These are phyloP conservation scores for Paratilapia polleni DNA, from an alignment of 2,113 vertebrate species.

Conservation along the genomic window DNA sequence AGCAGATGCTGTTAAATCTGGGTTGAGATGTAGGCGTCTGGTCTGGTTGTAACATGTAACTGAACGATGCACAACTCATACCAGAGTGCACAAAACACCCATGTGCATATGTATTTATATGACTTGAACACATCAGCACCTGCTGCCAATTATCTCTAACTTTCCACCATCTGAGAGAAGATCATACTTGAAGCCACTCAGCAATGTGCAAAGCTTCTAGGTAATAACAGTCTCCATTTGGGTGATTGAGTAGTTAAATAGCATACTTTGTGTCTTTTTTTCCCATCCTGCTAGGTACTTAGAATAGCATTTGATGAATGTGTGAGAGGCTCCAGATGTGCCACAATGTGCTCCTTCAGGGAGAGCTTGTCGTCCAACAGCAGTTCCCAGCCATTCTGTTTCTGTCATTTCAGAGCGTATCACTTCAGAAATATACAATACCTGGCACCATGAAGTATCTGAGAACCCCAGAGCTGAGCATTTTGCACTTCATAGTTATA, in stretches of 20 bases:
- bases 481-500: neutral
- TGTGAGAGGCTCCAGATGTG: conserved; percentile 66
- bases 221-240: conserved; percentile 69
- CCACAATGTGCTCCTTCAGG: conserved; percentile 18
- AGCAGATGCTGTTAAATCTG: conserved; percentile 62
- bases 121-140: conserved; percentile 53
- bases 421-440: conserved; percentile 2
- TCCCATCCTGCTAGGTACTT: conserved; percentile 23
- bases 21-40: conserved; percentile 37
- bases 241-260: conserved; percentile 67
- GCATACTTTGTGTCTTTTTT: conserved; percentile 39
- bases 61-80: conserved; percentile 21
- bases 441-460: neutral
- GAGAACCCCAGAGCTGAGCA: neutral
- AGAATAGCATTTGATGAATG: conserved; percentile 51
- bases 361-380: conserved; percentile 49
- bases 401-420: neutral
- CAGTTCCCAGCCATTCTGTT: conserved; percentile 28
- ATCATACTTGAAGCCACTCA: conserved; percentile 45
- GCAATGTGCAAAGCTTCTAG: conserved; percentile 46
- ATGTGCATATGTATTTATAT: conserved; percentile 33
- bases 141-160: conserved; percentile 65
- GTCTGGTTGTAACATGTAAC: conserved; percentile 21
- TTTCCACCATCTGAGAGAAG: conserved; percentile 50
- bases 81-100: conserved; percentile 28